Base-by-base conservation (phyloP, 2,888 invertebrate species). In the Slavum lentiscoides region DNA sequence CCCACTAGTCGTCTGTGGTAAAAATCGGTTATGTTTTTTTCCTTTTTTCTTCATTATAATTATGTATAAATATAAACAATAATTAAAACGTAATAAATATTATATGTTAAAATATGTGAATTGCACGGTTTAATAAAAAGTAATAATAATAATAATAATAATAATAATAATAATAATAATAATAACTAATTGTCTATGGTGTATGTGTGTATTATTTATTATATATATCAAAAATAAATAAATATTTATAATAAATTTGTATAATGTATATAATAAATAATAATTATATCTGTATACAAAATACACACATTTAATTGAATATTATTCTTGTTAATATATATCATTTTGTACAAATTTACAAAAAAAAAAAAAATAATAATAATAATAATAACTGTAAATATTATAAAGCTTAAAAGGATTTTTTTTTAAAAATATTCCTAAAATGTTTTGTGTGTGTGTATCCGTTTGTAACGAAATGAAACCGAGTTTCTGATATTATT, bases 291-390 rank as follows among this genome's bases (percentile, higher is more conserved):
- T 72, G 19, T 43, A 72, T 23, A 61, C 39, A 23, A 11, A 2
- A 30, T 30, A 30, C 30, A 30, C 30, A 73, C 62, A 23, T 68
- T 30, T 23, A 68, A 68, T 69, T 21, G 53, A 77, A 53, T 55
- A 58, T 75, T 75, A 61, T 62, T 73, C 11, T 49, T 43, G 37
- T 74, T 55, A 74, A 49, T 19, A 19, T 55, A 55, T 55, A 19
- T 55, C 55, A 70, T 21, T 70, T 55, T 80, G 70, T 80, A 80
- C 77, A 80, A 53, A 62, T 80, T 80, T 75, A 75, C 75, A 75
- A 75, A 75, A 75, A 43, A 21, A 49, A 49, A 49, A 49, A 13
- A 13, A 43, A 43, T 43, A 43, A 43, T 43, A 43, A 53, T 74
- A 64, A 39, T 66, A 66, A 55, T 39, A 74, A 64, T 74, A 66